phyloP scores from a whole-genome alignment of 2,113 vertebrate genomes.

The Protomyctophum bolini region DNA sequence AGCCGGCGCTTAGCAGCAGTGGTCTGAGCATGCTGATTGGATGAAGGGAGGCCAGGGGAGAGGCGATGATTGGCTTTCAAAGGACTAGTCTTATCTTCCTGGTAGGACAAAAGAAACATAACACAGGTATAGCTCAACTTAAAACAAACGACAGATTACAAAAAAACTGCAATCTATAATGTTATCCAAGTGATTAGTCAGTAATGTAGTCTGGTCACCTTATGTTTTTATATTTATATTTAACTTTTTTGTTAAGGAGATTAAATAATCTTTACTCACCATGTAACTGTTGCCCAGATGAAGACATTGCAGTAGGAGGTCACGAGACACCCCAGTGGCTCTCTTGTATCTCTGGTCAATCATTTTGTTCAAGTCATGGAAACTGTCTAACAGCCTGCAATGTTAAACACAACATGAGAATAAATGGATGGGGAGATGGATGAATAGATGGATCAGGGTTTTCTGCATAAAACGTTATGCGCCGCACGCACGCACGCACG shows the following conservation, averaged over 20 bases:
- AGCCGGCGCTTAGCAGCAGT: slow-evolving; percentile 69
- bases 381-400: slow-evolving; percentile 71
- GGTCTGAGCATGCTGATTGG: slow-evolving; percentile 64
- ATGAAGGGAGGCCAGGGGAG: slow-evolving; percentile 65
- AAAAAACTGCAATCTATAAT: no score
- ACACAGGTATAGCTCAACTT: neutral
- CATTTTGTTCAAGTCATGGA: slow-evolving; percentile 79
- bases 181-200: no score
- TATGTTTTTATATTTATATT: no score
- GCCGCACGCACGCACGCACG: no score
- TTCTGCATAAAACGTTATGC: no score
- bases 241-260: no score
- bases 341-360: slow-evolving; percentile 72
- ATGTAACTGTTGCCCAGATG: slow-evolving; percentile 48
- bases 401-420: slow-evolving; percentile 5
- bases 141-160: neutral
- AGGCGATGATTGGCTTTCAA: slow-evolving; percentile 55
- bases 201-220: no score
- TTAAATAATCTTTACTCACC: slow-evolving; percentile 59
- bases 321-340: slow-evolving; percentile 60
- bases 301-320: slow-evolving; percentile 72
- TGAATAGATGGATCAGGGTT: neutral
- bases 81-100: slow-evolving; percentile 54
- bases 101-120: neutral
- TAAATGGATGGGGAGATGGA: neutral